phyloP scores from a whole-genome alignment of 2,113 vertebrate genomes.

The Gadus macrocephalus region DNA sequence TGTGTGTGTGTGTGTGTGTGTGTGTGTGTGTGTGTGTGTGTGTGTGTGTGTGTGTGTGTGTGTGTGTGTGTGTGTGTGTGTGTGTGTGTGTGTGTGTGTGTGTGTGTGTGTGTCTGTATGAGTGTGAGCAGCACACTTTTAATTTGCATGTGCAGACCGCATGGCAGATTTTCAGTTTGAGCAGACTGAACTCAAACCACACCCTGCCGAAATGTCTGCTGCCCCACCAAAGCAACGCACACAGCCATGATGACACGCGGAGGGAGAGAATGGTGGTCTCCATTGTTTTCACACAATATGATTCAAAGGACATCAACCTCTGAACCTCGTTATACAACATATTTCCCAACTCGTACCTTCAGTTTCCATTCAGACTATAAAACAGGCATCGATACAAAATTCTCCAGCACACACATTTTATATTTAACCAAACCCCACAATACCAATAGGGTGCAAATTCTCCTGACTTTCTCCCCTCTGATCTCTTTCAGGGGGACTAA shows the following conservation, averaged over 20 bases:
- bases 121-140: not conserved
- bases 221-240: slow-evolving; percentile 18
- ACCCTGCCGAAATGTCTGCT: slow-evolving; percentile 37
- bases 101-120: too few species aligned
- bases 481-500: not conserved
- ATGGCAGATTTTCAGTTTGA: slow-evolving; percentile 38
- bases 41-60: slow-evolving; percentile 13
- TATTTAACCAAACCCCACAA: too few species aligned
- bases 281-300: too few species aligned
- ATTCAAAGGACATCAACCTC: too few species aligned
- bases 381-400: too few species aligned
- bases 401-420: not conserved
- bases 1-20: slow-evolving; percentile 15
- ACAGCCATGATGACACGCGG: slow-evolving; percentile 15
- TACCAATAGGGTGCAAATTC: not conserved
- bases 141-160: not conserved
- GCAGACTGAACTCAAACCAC: slow-evolving; percentile 10
- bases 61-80: not conserved
- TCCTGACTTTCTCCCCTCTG: slow-evolving; percentile 8
- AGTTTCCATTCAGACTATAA: too few species aligned
- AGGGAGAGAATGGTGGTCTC: slow-evolving; percentile 7
- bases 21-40: slow-evolving; percentile 6
- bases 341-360: too few species aligned
- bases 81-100: too few species aligned
- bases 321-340: too few species aligned